Evolutionary conservation across 2,888 invertebrate genomes (phyloP), one percentile per base, ranked within the genome.

Genomic region (Nebria brevicollis): DNA sequence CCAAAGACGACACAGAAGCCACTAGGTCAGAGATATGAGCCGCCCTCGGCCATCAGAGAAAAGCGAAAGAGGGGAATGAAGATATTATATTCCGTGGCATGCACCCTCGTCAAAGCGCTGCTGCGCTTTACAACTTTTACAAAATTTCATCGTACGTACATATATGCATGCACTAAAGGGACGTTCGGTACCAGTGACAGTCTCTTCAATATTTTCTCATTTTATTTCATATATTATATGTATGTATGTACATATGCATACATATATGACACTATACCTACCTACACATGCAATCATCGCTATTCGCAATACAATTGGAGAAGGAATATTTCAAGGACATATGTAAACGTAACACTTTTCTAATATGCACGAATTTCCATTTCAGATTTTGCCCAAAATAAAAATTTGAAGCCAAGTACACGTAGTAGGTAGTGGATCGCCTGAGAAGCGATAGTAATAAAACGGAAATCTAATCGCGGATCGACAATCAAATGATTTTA

Each of bases 121-220:
- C 75, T 43, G 15, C 75, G 65, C 80, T 42, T 75, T 75, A 75
- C 25, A 80, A 80, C 80, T 80, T 80, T 80, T 80, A 80, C 70
- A 80, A 75, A 80, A 80, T 75, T 80, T 80, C 72, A 72, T 80
- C 72, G 75, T 75, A 70, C 75, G 75, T 74, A 70, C 75, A 75
- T 74, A 75, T 75, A 80, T 74, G 80, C 75, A 70, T 80, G 75
- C 75, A 80, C 75, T 75, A 80, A 80, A 75, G 74, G 74, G 74
- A 68, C 41, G 26, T n/a, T 3, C 54, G 54, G 8, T 7, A 42
- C 25, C 75, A 25, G 68, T 68, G 26, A 68, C 20, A 68, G 25
- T 6, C 6, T 25, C 26, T 68, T 68, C 68, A 68, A 68, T 68
- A 68, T 68, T 25, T 25, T 10, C 25, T 15, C n/a, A 66, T 25